A percentile compares a stretch with the other conserved stretches of the same genome.
These are phyloP conservation scores for Drosophila pseudoobscura DNA, from an alignment of 1,140 invertebrate genomes.

Conservation along the genomic window DNA sequence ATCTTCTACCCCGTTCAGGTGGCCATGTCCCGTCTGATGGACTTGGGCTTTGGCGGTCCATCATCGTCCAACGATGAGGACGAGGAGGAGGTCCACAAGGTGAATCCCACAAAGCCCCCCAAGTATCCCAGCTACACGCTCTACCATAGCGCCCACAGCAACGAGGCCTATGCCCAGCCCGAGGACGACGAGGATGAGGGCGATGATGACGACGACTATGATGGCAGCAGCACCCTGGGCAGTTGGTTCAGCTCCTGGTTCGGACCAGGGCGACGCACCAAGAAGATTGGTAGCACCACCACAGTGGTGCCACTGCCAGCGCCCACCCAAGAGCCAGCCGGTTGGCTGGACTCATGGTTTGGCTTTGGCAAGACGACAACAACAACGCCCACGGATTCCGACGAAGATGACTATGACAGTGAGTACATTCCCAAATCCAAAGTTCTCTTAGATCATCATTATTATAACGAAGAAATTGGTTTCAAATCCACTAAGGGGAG, in stretches of 20 bases:
- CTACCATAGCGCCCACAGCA: constrained; percentile 70
- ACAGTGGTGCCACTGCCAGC: constrained; percentile 35
- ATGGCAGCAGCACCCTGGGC: constrained; percentile 27
- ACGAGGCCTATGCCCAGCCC: constrained; percentile 35
- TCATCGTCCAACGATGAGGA: constrained; percentile 22
- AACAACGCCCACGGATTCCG: constrained; percentile 34
- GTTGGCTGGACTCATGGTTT: constrained; percentile 77
- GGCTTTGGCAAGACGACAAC: constrained; percentile 51
- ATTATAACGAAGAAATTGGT: no score
- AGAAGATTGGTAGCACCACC: constrained; percentile 65
- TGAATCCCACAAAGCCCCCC: constrained; percentile 6
- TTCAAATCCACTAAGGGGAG: no score
- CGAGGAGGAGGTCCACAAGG: constrained; percentile 29
- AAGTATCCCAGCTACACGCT: constrained; percentile 73
- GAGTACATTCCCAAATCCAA: not conserved
- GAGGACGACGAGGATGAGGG: constrained; percentile 8
- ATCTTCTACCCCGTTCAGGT: constrained; percentile 77
- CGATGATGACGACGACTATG: constrained; percentile 25
- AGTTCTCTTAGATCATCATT: no score
- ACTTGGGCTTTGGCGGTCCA: constrained; percentile 39
- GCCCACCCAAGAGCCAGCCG: constrained; percentile 46
- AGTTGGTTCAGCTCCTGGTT: constrained; percentile 77
- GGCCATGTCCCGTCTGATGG: constrained; percentile 68
- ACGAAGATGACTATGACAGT: constrained; percentile 67
- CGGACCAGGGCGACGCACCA: constrained; percentile 58